Conservation (phyloP, 1,140 invertebrate genomes). For the Paralvinella palmiformis region DNA sequence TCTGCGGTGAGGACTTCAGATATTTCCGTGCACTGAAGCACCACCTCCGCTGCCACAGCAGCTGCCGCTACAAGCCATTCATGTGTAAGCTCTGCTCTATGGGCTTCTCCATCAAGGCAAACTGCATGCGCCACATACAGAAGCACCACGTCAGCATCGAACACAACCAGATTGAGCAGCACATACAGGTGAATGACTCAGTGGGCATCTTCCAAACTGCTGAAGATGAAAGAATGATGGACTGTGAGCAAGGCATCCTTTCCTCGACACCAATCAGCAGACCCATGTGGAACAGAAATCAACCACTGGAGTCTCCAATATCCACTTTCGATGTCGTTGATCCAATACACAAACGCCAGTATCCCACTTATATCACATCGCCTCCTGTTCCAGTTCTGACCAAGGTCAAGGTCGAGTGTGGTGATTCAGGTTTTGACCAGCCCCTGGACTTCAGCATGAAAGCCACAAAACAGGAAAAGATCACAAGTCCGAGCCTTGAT, state of each 20-base stretch:
- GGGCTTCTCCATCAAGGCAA: slow-evolving; percentile 51
- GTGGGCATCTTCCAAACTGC: slow-evolving; percentile 23
- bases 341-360: no score
- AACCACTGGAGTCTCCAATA: no score
- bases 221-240: no score
- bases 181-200: slow-evolving; percentile 7
- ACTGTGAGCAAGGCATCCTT: no score
- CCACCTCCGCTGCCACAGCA: slow-evolving; percentile 47
- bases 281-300: no score
- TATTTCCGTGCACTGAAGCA: slow-evolving; percentile 49
- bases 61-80: slow-evolving; percentile 49
- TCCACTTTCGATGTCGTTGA: no score
- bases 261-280: no score
- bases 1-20: slow-evolving; percentile 51
- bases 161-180: slow-evolving; percentile 14
- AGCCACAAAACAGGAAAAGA: neutral
- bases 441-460: slow-evolving; percentile 9
- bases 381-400: neutral
- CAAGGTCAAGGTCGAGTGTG: neutral
- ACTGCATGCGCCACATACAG: slow-evolving; percentile 50
- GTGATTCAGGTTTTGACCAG: neutral
- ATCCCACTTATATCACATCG: no score
- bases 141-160: slow-evolving; percentile 43
- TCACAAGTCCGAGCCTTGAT: neutral
- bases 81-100: slow-evolving; percentile 44